Evolutionary conservation across 2,797 vertebrate species (phyloP), one percentile per base, ranked within the genome.

Genomic region (Falco concolor): DNA sequence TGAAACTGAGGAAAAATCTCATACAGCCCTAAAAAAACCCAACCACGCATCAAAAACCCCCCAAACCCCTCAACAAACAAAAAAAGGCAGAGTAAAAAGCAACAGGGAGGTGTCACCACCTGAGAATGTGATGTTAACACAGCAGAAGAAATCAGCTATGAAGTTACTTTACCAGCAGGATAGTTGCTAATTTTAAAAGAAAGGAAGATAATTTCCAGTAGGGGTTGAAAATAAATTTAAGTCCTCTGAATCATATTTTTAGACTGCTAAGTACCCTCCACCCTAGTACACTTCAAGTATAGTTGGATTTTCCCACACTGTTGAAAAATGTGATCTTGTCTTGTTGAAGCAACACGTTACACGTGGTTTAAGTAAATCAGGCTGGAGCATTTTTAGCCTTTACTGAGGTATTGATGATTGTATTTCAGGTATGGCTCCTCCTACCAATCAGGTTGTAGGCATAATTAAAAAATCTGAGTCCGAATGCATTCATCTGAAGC

Each of bases 31-130:
- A 32, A 84, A 61, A 22, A 50, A 50, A 40, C 4, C 6, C 40
- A 38, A 38, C 38, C 38, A 38, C 38, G 38, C 38, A 42, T 16
- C 40, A 42, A 42, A 15, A 15, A 4, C 42, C 42, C 42, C 42
- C 42, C 8, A 44, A 44, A 8, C 42, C 42, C 42, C 42, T 44
- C 17, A 44, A 44, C 16, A 17, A 44, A 44, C 42, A 53, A 22
- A 36, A 49, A 59, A 34, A 47, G 5, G 8, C 28, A 21, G 3
- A 9, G 25, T 79, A 42, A 34, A 81, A 93, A 74, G 20, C 4
- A 38, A 6, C 0, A 1, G 12, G 32, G 22, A 80, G 5, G 1
- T 47, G 12, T 74, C 36, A 44, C 4, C 1, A 0, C 22, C 27
- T 61, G n/a, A 73, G 30, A 68, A 64, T 6, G 18, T n/a, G 50